These are phyloP conservation scores for Mormyrops attenuatus DNA, from an alignment of 2,797 vertebrate species.

Conservation along the genomic window DNA sequence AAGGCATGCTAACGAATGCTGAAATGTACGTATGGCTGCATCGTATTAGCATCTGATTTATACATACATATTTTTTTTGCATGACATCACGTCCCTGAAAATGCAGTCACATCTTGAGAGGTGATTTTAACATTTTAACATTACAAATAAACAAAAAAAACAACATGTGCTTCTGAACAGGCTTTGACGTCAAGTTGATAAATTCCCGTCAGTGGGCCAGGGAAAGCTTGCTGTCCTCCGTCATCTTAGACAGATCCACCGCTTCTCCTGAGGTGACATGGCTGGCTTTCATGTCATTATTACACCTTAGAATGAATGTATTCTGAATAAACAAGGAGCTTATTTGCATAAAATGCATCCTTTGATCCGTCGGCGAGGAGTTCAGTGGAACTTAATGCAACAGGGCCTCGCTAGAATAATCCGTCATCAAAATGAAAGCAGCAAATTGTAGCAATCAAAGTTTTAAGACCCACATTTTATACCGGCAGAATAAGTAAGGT, in stretches of 20 bases:
- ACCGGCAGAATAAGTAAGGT: not conserved
- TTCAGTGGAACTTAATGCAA: slow-evolving; percentile 3
- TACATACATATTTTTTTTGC: not conserved
- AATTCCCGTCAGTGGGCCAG: not conserved
- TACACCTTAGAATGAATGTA: slow-evolving; percentile 19
- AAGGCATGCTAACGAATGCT: not conserved
- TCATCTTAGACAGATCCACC: not conserved
- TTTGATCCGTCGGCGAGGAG: slow-evolving; percentile 17
- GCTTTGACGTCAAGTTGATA: slow-evolving; percentile 16
- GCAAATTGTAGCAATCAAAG: not conserved
- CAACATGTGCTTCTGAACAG: not conserved
- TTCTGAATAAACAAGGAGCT: slow-evolving; percentile 22
- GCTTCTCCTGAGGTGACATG: not conserved
- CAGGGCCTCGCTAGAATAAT: not conserved
- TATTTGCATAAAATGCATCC: slow-evolving; percentile 14
- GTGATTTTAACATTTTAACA: not conserved
- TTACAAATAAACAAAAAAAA: not conserved
- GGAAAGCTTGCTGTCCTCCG: not conserved
- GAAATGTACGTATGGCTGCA: not conserved
- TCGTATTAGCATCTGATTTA: not conserved
- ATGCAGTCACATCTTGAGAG: not conserved
- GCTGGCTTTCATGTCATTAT: slow-evolving; percentile 23
- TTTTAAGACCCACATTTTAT: not conserved
- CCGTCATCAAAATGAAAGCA: slow-evolving; percentile 12
- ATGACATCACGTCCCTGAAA: not conserved